Base-by-base conservation (phyloP, 2,113 vertebrate species). In the Emydura subglobosa region DNA sequence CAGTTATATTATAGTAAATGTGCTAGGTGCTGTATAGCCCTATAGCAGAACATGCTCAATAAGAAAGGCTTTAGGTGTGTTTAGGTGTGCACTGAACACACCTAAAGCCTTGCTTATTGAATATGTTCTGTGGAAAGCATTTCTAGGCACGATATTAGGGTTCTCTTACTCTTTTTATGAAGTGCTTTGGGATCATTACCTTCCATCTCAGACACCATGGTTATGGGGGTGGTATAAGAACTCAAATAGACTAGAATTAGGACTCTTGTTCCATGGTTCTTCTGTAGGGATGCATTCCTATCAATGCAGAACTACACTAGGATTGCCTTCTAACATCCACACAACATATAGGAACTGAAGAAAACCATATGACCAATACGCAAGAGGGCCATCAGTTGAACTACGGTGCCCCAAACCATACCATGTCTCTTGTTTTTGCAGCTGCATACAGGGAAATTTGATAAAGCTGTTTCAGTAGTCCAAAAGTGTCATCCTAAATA, bases 381-480 rank as follows among this genome's bases (percentile, higher is more conserved):
- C 11, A 65, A 80, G 27, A 53, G n/a, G 19, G 11, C 76, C 83
- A 12, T 13, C 79, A 87, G 31, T 76, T 90, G 47, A 94, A 50
- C 44, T 80, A 61, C 1, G 51, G 11, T n/a, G 17, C 1, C 13
- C 3, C 0, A 0, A 85, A n/a, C 7, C 59, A 86, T 86, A 47
- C 1, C 51, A 57, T 6, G 2, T 59, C 65, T 92, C n/a, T 81
- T 89, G 13, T 13, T 49, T 42, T 74, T n/a, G 1, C 44, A 53
- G 27, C 6, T 47, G 57, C 50, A 74, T 21, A 79, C 29, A 11
- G 27, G 82, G 39, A 95, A 44, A 53, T 91, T 50, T 91, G 81
- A 86, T 85, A 53, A 13, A 88, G 39, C 74, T 34, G 3, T 79
- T 88, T 50, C 50, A 47, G 1, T 80, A 31, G 82, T 68, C 57